Evolutionary conservation across 2,888 invertebrate genomes (phyloP), one percentile per base, ranked within the genome.

Genomic region (Drosophila macrospina): DNA sequence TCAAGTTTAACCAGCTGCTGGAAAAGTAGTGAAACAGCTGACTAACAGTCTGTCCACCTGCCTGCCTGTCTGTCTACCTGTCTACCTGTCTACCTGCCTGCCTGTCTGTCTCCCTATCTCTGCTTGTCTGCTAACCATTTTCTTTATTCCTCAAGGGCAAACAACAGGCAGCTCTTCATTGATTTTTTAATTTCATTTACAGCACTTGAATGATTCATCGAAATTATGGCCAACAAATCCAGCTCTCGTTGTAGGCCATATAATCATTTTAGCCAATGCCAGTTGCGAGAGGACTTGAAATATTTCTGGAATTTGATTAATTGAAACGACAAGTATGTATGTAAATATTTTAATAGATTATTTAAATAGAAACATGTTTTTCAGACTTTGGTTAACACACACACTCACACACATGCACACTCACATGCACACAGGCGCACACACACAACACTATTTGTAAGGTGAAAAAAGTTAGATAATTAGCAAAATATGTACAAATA

Each of bases 401-500:
- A 52, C 57, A 68, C 36, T 15, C 47, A 37, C 44, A 63, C 55
- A 41, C 51, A 15, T 39, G 30, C 42, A 15, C 37, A 45, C 20
- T 42, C 15, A 48, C 20, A 30, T 39, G 55, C 34, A 34, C 32
- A 8, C 59, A n/a, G 42, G 32, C 37, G 8, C 56, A n/a, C 48
- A 36, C 39, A 51, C 71, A 59, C 50, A 26, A 50, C 51, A 52
- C 54, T 55, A 52, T 44, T 47, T 36, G 52, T 60, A 13, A 42
- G 11, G 42, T 42, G 42, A 42, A 34, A 24, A 54, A 54, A 24
- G 67, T 85, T 84, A 80, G 81, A 68, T 83, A 74, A 80, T 88
- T 86, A 80, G 80, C 60, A 80, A 88, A 85, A 85, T 85, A 86
- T 88, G 71, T 88, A 86, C 89, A 88, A 88, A 85, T 74, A 82